Conservation (phyloP, 1,140 invertebrate genomes). For the Drosophila sp. region DNA sequence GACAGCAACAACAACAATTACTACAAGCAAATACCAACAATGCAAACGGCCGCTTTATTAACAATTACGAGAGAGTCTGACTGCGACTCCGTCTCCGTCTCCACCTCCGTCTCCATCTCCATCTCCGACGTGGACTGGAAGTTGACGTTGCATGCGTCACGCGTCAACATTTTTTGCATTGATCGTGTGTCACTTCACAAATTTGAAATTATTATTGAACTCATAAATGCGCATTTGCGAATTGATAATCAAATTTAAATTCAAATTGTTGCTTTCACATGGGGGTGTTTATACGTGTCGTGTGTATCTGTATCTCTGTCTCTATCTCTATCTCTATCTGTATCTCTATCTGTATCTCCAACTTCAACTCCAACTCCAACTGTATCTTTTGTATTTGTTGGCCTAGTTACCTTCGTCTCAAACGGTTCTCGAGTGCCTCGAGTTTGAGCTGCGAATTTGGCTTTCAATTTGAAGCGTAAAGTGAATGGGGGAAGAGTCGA, state of each 20-base stretch:
- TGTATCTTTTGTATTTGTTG: constrained; percentile 52
- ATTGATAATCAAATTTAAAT: constrained; percentile 36
- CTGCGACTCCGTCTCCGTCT: background rate
- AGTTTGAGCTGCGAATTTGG: constrained; percentile 45
- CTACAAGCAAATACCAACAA: constrained; percentile 60
- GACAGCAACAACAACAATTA: constrained; percentile 1
- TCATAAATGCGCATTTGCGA: constrained; percentile 41
- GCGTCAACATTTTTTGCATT: constrained; percentile 46
- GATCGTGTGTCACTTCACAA: constrained; percentile 51
- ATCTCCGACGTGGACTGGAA: constrained; percentile 9
- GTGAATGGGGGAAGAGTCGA: background rate
- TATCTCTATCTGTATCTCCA: constrained; percentile 16
- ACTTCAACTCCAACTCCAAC: constrained; percentile 13
- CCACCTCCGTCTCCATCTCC: background rate
- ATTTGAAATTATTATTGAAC: constrained; percentile 37
- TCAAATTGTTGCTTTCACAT: constrained; percentile 70
- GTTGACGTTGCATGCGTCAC: constrained; percentile 74
- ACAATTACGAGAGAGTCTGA: constrained; percentile 63
- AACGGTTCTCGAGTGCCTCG: constrained; percentile 71
- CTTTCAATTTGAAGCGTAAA: constrained; percentile 48
- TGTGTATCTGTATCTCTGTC: constrained; percentile 14
- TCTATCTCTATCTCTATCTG: constrained; percentile 12
- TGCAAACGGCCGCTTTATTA: constrained; percentile 82
- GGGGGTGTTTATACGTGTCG: constrained; percentile 29
- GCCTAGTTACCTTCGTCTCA: constrained; percentile 67